Evolutionary conservation across 2,797 vertebrate genomes (phyloP).

Genomic region (Carapus acus): DNA sequence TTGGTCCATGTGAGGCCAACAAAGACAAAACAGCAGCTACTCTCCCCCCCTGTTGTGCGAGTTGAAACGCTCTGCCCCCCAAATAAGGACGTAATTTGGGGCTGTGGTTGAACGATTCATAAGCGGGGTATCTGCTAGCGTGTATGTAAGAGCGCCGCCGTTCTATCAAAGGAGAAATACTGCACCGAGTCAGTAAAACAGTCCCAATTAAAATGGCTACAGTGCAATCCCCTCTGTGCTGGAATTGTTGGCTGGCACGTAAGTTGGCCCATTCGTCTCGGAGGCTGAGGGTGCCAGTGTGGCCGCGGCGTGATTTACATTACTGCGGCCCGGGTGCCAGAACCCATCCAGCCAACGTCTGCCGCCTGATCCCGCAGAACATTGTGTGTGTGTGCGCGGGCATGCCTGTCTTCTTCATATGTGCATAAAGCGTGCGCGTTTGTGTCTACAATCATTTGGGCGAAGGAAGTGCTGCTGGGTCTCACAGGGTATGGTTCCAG

Average conservation of each 20-base stretch:
- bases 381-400: constrained; percentile 36
- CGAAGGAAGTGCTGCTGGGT: constrained; percentile 59
- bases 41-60: too few relatives aligned
- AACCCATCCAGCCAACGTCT: constrained; percentile 49
- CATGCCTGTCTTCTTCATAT: constrained; percentile 12
- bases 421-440: constrained; percentile 14
- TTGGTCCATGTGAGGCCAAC: too few relatives aligned
- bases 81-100: background rate
- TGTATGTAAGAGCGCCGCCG: background rate
- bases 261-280: constrained; percentile 60
- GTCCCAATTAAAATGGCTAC: constrained; percentile 31
- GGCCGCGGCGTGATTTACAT: constrained; percentile 63
- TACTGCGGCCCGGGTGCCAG: constrained; percentile 50
- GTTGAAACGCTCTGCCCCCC: too few relatives aligned
- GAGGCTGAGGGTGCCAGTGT: constrained; percentile 48
- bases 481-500: constrained; percentile 62
- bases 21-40: too few relatives aligned
- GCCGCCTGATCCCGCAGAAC: constrained; percentile 44
- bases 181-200: constrained; percentile 30
- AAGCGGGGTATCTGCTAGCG: background rate
- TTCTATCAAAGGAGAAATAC: constrained; percentile 37
- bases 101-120: background rate
- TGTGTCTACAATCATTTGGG: constrained; percentile 47
- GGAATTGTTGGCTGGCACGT: constrained; percentile 50
- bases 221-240: constrained; percentile 28